A percentile compares a stretch with the other conserved stretches of the same genome.
These are phyloP conservation scores for Pipra filicauda DNA, from an alignment of 2,113 vertebrate species.

Conservation along the genomic window DNA sequence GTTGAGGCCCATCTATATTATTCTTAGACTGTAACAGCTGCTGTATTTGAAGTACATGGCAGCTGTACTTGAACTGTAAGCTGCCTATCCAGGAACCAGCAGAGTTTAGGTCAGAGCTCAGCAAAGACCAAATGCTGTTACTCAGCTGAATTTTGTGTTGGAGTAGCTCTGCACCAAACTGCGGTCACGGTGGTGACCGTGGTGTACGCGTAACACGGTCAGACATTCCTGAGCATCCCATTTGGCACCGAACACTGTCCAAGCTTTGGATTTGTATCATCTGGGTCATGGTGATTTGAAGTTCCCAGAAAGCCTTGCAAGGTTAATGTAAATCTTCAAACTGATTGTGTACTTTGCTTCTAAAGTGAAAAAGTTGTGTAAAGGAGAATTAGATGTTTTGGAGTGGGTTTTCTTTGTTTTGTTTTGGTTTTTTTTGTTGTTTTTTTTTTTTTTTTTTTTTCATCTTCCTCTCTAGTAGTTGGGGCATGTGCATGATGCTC, in stretches of 20 bases:
- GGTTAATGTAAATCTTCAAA: neutral
- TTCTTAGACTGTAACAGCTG: neutral
- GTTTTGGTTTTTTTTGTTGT: neutral
- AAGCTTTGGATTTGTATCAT: neutral
- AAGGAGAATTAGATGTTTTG: neutral
- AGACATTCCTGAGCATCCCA: neutral
- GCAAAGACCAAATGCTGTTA: neutral
- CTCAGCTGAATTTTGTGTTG: neutral
- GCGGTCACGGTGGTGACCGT: neutral
- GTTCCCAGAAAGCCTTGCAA: neutral
- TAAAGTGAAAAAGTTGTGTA: neutral
- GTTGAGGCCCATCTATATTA: neutral
- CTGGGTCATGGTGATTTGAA: neutral
- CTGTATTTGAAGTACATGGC: neutral
- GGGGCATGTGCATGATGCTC: neutral
- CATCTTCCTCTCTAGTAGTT: neutral
- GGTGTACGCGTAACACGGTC: rapidly evolving
- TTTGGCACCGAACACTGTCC: neutral
- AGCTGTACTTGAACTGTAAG: neutral
- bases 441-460: neutral
- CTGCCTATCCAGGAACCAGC: neutral
- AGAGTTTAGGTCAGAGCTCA: neutral
- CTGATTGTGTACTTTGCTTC: neutral
- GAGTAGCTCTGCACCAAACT: rapidly evolving
- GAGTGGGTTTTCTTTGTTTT: neutral